Evolutionary conservation across 2,888 invertebrate genomes (phyloP), one percentile per base, ranked within the genome.

Genomic region (Drosophila tripunctata): DNA sequence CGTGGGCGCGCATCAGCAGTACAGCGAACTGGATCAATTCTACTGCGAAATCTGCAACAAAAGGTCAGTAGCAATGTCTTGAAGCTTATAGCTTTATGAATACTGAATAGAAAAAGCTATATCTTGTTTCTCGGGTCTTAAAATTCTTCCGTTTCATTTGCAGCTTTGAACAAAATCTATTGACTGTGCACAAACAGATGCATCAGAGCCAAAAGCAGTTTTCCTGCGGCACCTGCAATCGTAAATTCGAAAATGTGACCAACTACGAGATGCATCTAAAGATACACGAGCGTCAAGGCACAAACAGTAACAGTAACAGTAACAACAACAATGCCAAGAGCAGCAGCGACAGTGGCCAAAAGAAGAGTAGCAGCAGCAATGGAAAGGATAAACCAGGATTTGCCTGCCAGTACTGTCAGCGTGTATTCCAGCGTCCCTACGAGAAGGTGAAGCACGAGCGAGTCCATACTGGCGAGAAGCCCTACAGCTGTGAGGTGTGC

Each of bases 391-490:
- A 67, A 6, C 69, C 56, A 1, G 76, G 77, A 3, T 96, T 95
- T 89, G 93, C 93, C 45, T 96, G 96, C 80, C 93, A 94, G 60
- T 96, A 94, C 87, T 96, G 96, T 80, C 94, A 93, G 0, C 92
- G 95, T 54, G 92, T 94, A 65, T 96, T 96, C 80, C 92, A 94
- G 2, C 92, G 95, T 36, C 96, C 96, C 0, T 95, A 95, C 78
- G 96, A 96, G 80, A 96, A 96, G 90, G 96, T 96, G 1, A 96
- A 96, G 90, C 96, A 96, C 80, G 96, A 96, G 90, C 92, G 96
- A n/a, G 95, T 96, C 83, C 96, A 96, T 78, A 96, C 96, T 0
- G 95, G 95, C 88, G 96, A 96, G 85, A 96, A 96, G 80, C 96
- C 96, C 0, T 95, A 96, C 82, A 92, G 93, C 54, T 96, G 96